Conservation (phyloP, 2,113 vertebrate genomes). For the Pseudonaja textilis region DNA sequence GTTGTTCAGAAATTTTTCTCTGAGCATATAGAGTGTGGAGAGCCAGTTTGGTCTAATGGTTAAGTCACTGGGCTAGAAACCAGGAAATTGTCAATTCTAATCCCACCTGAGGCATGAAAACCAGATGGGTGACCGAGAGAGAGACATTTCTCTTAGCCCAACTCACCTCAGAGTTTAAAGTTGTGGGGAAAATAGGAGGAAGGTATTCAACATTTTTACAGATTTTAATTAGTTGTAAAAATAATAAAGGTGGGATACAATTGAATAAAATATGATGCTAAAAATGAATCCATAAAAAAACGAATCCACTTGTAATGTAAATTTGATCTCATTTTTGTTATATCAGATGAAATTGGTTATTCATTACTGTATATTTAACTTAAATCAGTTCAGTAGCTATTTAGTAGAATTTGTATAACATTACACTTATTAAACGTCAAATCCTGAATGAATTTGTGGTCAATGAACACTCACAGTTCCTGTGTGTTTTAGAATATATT, state of each 20-base stretch:
- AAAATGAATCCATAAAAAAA: not conserved
- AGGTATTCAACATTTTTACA: not conserved
- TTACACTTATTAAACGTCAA: not conserved
- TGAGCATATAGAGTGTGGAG: not conserved
- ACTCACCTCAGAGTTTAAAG: not conserved
- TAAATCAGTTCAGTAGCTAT: not conserved
- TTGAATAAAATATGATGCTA: not conserved
- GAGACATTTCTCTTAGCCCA: no score
- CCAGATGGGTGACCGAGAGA: no score
- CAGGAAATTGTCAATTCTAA: no score
- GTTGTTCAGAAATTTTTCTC: not conserved
- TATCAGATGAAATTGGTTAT: not conserved
- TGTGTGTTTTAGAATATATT: not conserved
- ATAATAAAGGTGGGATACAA: no score
- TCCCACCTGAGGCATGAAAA: no score
- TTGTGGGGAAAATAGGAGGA: not conserved
- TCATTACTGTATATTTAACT: not conserved
- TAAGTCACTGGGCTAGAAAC: no score
- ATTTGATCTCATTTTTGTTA: not conserved
- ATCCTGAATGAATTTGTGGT: not conserved
- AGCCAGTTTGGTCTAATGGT: no score
- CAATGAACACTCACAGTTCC: not conserved
- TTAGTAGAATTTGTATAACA: not conserved
- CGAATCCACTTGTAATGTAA: not conserved
- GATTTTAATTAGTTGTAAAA: not conserved